Evolutionary conservation across 1,140 invertebrate genomes (phyloP), one percentile per base, ranked within the genome.

Genomic region (Homarus americanus): DNA sequence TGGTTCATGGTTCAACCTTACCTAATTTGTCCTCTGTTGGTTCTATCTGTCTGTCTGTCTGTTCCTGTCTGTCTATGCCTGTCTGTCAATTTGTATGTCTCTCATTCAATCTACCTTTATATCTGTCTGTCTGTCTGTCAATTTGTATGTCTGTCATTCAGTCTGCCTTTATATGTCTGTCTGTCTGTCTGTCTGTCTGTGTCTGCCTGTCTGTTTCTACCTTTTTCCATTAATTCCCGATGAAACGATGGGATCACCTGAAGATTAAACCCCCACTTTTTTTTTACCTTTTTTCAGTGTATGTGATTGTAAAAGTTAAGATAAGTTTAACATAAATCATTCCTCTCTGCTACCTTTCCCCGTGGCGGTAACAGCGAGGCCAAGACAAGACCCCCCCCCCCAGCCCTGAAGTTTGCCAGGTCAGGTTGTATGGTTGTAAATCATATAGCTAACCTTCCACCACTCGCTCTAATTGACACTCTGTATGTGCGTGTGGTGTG

Each of bases 381-480:
- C 10, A 12, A 58, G 53, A 20, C 4, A 3, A 5, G 5, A 36
- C 34, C 32, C 82, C 58, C 20, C 82, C 82, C 82, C 82, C 82
- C 36, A 83, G 82, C 24, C 58, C 53, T 83, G 82, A 83, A 83
- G 82, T 69, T 83, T 83, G 82, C 82, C 82, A 83, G 82, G 82
- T 83, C 82, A 83, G 82, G 82, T 83, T 83, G 82, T 83, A 83
- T 38, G 63, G 82, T 66, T 63, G 82, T 83, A 83, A 83, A 83
- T 83, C 82, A 83, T 83, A 58, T 63, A 63, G 82, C 82, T 17
- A 83, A 40, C 58, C 58, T 83, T 69, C 82, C 82, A 28, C 28
- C 82, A 63, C 12, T 58, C 82, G 82, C 82, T 58, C 82, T 83
- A 83, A 83, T 83, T 83, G 82, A 83, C 82, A 83, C 82, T 66